Evolutionary conservation across 2,113 vertebrate genomes (phyloP).

Genomic region (Mixornis gularis): DNA sequence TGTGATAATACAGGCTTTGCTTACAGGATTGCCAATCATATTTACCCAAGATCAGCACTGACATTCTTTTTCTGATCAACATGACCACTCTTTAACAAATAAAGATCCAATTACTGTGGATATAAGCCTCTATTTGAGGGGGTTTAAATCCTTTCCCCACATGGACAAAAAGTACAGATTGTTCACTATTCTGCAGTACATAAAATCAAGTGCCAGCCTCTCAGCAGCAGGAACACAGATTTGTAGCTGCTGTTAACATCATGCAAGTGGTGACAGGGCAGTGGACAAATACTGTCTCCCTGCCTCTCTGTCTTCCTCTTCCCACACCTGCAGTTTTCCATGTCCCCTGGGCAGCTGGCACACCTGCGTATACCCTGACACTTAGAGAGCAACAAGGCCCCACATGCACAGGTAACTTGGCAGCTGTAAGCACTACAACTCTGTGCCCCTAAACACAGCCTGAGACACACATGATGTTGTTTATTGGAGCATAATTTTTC

Average conservation of each 20-base stretch:
- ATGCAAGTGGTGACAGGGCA: rapidly evolving
- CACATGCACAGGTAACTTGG: neutral
- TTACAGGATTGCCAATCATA: neutral
- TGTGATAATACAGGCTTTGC: neutral
- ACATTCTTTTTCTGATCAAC: neutral
- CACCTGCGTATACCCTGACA: neutral
- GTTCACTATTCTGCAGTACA: neutral
- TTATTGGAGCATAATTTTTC: neutral
- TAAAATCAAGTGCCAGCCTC: neutral
- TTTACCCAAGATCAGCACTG: neutral
- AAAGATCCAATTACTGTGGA: neutral
- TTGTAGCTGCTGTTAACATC: neutral
- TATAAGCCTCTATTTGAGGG: neutral
- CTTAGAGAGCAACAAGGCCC: neutral
- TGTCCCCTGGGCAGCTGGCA: neutral
- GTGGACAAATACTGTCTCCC: neutral
- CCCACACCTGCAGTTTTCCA: neutral
- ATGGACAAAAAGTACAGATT: neutral
- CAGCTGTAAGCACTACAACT: neutral
- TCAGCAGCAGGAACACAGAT: neutral
- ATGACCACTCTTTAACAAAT: neutral
- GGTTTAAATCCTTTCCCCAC: neutral
- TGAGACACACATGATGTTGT: neutral
- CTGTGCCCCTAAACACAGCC: neutral
- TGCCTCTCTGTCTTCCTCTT: neutral